Conservation (phyloP, 1,140 invertebrate genomes). For the Pseudoatta argentina region DNA sequence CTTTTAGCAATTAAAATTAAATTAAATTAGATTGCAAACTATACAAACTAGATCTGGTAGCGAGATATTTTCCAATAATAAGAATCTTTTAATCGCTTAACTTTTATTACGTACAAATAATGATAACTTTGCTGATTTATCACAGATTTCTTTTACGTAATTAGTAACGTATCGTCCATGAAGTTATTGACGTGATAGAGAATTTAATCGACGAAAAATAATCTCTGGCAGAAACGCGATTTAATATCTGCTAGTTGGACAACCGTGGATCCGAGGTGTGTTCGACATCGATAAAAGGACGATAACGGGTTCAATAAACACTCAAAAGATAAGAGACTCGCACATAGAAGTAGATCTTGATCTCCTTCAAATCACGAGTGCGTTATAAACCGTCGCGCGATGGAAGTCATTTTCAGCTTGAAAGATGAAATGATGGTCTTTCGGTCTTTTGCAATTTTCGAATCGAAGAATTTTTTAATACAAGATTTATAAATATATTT, state of each 20-base stretch:
- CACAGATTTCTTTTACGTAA: neutral
- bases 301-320: slow-evolving; percentile 79
- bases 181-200: slow-evolving; percentile 16
- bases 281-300: slow-evolving; percentile 74
- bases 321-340: slow-evolving; percentile 74
- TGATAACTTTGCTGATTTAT: neutral
- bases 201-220: slow-evolving; percentile 42
- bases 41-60: neutral
- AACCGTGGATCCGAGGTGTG: slow-evolving; percentile 46
- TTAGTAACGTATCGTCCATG: neutral
- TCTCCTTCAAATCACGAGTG: slow-evolving; percentile 33
- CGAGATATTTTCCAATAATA: neutral
- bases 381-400: slow-evolving; percentile 52
- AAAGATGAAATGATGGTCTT: neutral
- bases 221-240: slow-evolving; percentile 9
- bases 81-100: neutral
- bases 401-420: neutral
- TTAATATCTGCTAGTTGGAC: slow-evolving; percentile 16
- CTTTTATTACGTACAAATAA: neutral
- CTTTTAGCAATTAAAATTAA: neutral
- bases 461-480: neutral
- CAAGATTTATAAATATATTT: slow-evolving; percentile 12
- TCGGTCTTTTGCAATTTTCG: neutral
- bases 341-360: slow-evolving; percentile 67
- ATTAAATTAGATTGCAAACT: neutral